phyloP scores from a whole-genome alignment of 2,113 vertebrate species.

The Burhinus bistriatus region DNA sequence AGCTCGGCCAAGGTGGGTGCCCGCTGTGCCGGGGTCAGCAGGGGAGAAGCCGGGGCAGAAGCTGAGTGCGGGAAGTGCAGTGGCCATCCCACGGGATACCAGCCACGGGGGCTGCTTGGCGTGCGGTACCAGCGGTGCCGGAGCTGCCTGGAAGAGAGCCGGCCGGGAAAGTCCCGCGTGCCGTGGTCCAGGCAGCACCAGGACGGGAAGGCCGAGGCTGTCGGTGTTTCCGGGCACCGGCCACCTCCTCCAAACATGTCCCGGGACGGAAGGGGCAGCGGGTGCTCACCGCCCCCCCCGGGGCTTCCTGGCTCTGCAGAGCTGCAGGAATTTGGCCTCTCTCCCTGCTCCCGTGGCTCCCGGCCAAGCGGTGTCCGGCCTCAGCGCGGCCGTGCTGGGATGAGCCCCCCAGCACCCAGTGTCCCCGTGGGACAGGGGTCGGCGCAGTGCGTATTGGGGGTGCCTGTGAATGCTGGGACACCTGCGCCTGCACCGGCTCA shows the following conservation, averaged over 20 bases:
- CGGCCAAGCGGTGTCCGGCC: background rate
- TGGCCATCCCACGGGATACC: background rate
- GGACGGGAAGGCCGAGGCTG: background rate
- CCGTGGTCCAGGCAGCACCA: fast-evolving
- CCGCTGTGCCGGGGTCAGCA: background rate
- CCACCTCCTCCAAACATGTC: background rate
- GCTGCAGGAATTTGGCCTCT: background rate
- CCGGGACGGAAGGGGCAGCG: background rate
- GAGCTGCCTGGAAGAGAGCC: background rate
- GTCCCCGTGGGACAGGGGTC: too few relatives aligned
- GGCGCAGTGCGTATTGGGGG: fast-evolving
- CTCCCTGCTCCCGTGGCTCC: background rate
- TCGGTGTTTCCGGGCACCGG: background rate
- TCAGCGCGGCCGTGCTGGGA: background rate
- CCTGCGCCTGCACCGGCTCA: too few relatives aligned
- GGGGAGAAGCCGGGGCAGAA: background rate
- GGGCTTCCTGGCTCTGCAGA: background rate
- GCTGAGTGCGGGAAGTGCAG: background rate
- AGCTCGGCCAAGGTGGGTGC: background rate
- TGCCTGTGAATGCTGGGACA: background rate
- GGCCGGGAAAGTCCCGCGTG: background rate
- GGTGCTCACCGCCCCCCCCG: background rate
- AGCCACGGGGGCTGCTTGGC: background rate
- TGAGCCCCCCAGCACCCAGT: background rate
- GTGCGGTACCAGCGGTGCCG: background rate